Evolutionary conservation across 2,113 vertebrate genomes (phyloP).

Genomic region (Eupsittula cactorum): DNA sequence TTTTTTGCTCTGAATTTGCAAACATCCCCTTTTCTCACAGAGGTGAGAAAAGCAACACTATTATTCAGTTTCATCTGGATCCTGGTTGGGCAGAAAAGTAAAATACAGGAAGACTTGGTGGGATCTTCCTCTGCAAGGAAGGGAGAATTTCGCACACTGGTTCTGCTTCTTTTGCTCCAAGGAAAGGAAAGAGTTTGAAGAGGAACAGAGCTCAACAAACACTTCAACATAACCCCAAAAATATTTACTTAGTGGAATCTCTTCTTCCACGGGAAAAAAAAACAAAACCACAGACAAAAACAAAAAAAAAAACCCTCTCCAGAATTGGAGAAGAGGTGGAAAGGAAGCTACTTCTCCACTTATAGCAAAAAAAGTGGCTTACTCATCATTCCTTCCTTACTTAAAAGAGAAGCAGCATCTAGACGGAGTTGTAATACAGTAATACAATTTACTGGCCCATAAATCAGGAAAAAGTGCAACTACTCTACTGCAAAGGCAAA

Average conservation of each 20-base stretch:
- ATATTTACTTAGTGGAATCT: neutral
- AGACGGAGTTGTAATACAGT: neutral
- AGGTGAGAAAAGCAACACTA: neutral
- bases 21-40: neutral
- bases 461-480: neutral
- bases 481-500: neutral
- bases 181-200: neutral
- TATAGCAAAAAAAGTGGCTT: neutral
- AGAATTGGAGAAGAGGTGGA: neutral
- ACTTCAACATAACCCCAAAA: neutral
- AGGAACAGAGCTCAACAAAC: neutral
- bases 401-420: neutral
- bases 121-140: neutral
- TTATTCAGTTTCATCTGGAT: rapidly evolving
- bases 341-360: neutral
- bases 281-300: neutral
- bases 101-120: neutral
- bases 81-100: neutral
- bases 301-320: neutral
- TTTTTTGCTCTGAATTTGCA: neutral
- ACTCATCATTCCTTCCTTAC: neutral
- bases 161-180: neutral
- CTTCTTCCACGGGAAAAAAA: neutral
- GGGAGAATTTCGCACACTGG: neutral
- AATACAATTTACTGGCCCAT: neutral